Evolutionary conservation across 2,113 vertebrate genomes (phyloP).

Genomic region (Oryctolagus cuniculus): mOryCun1.1 NC_091453.1:96954501-96955000

Average conservation of each 20-base stretch:
- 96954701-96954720: neutral
- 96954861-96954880: no score
- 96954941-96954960: no score
- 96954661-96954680: constrained; percentile 3
- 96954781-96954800: neutral
- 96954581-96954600: neutral
- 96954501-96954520: constrained; percentile 39
- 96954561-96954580: neutral
- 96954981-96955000: no score
- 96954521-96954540: neutral
- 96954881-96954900: no score
- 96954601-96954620: neutral
- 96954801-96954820: neutral
- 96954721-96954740: neutral
- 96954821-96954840: neutral
- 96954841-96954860: neutral
- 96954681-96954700: constrained; percentile 14
- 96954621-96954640: neutral
- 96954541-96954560: neutral
- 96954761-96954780: neutral
- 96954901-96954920: no score
- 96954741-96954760: neutral
- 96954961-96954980: no score
- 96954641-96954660: constrained; percentile 31
- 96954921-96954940: no score